A percentile compares a stretch with the other conserved stretches of the same genome.
Evolutionary conservation across 1,140 invertebrate genomes (phyloP).

Genomic region (Aporrectodea caliginosa): DNA sequence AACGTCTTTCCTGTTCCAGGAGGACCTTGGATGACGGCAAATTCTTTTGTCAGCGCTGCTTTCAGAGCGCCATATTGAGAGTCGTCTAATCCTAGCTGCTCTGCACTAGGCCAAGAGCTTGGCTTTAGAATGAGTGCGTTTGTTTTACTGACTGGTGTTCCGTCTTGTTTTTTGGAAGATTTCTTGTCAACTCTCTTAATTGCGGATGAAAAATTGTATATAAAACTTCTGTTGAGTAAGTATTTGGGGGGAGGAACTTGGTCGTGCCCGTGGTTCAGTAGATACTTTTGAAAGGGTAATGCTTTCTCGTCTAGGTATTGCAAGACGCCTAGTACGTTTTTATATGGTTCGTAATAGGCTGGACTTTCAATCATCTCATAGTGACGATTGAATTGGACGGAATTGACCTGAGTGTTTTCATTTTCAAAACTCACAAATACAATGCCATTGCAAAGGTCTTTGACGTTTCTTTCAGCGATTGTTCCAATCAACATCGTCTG

Average conservation of each 20-base stretch:
- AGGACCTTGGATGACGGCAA: conserved; percentile 68
- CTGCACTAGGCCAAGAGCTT: conserved; percentile 40
- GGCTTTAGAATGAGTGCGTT: conserved; percentile 30
- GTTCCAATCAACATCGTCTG: conserved; percentile 65
- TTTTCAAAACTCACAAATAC: conserved; percentile 51
- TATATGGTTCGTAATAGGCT: conserved; percentile 58
- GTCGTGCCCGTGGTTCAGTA: conserved; percentile 39
- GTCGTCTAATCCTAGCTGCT: conserved; percentile 48
- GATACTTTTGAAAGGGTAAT: conserved; percentile 52
- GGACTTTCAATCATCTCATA: conserved; percentile 55
- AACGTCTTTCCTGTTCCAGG: conserved; percentile 53
- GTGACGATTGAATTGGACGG: background rate
- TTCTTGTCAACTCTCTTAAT: conserved; percentile 31
- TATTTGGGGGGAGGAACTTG: conserved; percentile 38
- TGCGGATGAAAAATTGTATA: conserved; percentile 39
- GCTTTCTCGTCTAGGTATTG: conserved; percentile 43
- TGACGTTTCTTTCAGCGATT: conserved; percentile 61
- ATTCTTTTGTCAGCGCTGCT: conserved; percentile 55
- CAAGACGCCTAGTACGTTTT: conserved; percentile 54
- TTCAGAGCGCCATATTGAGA: conserved; percentile 57
- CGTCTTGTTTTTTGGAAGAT: too few species aligned
- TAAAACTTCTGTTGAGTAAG: conserved; percentile 22
- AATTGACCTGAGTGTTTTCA: background rate
- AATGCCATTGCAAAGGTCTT: conserved; percentile 48
- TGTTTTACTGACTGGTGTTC: conserved; percentile 13